Conservation (phyloP, 2,797 vertebrate species). For the Pangasius sanitwongsei region DNA sequence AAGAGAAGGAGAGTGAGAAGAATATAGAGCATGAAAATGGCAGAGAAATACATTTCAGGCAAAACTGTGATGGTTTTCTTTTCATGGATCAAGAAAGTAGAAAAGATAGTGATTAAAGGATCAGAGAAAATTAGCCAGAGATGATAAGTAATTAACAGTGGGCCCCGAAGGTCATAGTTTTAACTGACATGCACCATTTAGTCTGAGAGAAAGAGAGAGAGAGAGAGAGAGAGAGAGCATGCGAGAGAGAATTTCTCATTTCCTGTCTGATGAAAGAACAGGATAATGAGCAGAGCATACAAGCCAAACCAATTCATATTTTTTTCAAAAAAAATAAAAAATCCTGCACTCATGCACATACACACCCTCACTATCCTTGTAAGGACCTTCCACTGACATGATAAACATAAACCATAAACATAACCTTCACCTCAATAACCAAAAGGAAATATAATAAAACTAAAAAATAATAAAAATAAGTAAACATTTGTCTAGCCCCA, state of each 20-base stretch:
- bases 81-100: neutral
- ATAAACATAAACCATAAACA: neutral
- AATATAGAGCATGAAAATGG: neutral
- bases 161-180: conserved; percentile 40
- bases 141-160: conserved; percentile 47
- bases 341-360: neutral
- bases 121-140: conserved; percentile 51
- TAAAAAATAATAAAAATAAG: neutral
- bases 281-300: conserved; percentile 46
- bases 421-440: neutral
- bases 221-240: neutral
- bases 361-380: neutral
- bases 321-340: neutral
- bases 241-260: conserved; percentile 37
- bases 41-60: neutral
- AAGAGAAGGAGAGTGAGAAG: neutral
- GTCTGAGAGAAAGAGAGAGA: neutral
- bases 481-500: neutral
- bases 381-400: neutral
- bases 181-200: conserved; percentile 13
- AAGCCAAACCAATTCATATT: conserved; percentile 33
- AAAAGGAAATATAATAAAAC: neutral
- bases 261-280: conserved; percentile 48
- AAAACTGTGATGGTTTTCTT: neutral
- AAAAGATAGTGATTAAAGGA: conserved; percentile 45